Conservation (phyloP, 2,797 vertebrate species). For the Cephalopachus bancanus region DNA sequence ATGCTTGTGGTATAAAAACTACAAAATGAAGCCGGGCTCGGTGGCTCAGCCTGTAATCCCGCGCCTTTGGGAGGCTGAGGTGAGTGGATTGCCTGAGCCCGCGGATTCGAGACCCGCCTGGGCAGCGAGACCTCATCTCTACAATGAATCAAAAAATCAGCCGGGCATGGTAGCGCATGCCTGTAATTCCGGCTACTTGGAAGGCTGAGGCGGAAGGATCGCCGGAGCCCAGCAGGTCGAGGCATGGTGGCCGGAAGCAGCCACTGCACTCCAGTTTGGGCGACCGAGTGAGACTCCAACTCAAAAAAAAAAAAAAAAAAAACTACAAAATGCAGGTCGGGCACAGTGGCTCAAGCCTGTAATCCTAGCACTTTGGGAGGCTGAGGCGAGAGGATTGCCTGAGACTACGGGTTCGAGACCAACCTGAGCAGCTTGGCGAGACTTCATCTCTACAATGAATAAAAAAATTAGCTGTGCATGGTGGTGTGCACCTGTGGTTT, state of each 20-base stretch:
- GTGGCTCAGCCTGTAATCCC: neutral
- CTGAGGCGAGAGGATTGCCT: neutral
- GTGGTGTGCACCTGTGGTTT: neutral
- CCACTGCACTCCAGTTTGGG: no score
- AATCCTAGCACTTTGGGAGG: neutral
- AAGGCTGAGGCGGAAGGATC: neutral
- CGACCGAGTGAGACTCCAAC: no score
- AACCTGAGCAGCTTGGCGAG: neutral
- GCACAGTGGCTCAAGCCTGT: neutral
- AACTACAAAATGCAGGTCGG: neutral
- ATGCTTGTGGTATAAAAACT: neutral
- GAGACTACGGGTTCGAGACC: neutral
- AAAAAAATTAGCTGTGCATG: neutral
- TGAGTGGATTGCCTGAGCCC: neutral
- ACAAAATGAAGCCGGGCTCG: neutral
- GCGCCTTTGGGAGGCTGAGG: neutral
- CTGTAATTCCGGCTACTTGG: neutral
- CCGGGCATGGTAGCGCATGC: neutral
- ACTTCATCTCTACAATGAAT: neutral
- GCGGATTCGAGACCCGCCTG: neutral
- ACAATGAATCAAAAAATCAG: neutral
- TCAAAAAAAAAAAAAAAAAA: no score
- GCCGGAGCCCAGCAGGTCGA: neutral
- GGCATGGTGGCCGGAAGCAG: no score
- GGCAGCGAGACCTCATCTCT: neutral